phyloP scores from a whole-genome alignment of 1,140 invertebrate species.

The Coptotermes formosanus region DNA sequence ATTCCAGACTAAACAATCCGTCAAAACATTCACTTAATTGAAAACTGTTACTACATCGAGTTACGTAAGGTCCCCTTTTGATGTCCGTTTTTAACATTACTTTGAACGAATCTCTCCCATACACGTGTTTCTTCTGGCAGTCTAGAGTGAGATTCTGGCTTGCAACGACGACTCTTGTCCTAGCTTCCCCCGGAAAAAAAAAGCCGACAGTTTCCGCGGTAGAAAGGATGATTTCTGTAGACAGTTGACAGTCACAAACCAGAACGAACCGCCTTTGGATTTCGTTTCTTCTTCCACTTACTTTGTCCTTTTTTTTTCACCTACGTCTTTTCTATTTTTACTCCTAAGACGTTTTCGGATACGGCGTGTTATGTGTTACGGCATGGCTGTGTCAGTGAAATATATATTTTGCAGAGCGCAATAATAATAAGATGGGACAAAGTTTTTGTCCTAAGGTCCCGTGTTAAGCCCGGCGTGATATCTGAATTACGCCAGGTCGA shows the following conservation, averaged over 20 bases:
- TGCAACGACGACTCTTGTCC: background rate
- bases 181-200: background rate
- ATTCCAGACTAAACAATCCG: too few relatives aligned
- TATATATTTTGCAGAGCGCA: too few relatives aligned
- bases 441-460: too few relatives aligned
- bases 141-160: background rate
- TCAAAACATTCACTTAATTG: too few relatives aligned
- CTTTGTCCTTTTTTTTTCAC: background rate
- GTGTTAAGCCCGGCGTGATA: too few relatives aligned
- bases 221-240: conserved; percentile 16
- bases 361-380: background rate
- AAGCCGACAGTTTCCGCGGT: conserved; percentile 7
- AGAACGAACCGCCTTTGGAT: background rate
- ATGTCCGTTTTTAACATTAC: too few relatives aligned
- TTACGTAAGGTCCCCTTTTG: too few relatives aligned
- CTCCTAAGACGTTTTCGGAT: background rate
- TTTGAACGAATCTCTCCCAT: background rate
- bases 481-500: too few relatives aligned
- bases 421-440: too few relatives aligned
- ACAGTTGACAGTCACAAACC: conserved; percentile 13
- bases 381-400: background rate
- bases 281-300: background rate
- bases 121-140: background rate
- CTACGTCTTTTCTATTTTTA: background rate
- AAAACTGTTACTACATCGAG: too few relatives aligned